Evolutionary conservation across 2,113 vertebrate genomes (phyloP).

Genomic region (Marmota monax): DNA sequence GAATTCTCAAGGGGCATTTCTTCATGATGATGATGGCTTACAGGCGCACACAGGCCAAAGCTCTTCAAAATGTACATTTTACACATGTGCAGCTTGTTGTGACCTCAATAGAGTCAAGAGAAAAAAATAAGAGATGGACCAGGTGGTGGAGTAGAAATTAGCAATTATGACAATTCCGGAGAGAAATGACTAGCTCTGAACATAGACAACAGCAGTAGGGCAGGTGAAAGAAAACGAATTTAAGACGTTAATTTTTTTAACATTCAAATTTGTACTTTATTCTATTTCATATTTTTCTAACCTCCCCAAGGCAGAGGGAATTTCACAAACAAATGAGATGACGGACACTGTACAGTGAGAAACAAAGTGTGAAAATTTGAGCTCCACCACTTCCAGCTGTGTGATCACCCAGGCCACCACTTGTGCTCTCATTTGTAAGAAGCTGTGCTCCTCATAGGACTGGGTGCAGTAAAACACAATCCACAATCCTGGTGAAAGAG

Average conservation of each 20-base stretch:
- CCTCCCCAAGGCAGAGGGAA: not conserved
- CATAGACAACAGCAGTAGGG: not conserved
- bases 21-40: not conserved
- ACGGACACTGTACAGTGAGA: not conserved
- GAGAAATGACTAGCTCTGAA: not conserved
- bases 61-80: not conserved
- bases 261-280: not conserved
- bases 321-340: not conserved
- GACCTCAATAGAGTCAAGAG: not conserved
- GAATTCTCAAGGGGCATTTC: not conserved
- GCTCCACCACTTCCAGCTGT: not conserved
- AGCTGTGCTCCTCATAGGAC: not conserved
- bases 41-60: not conserved
- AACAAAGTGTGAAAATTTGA: not conserved
- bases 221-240: not conserved
- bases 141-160: not conserved
- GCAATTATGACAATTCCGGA: not conserved
- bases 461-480: rapidly evolving
- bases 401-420: not conserved
- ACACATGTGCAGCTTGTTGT: not conserved
- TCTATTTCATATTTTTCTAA: conserved; percentile 17
- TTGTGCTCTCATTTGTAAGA: not conserved
- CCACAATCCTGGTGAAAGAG: not conserved
- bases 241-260: not conserved
- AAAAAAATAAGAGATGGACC: not conserved